Percentiles rank a stretch among this genome's conserved stretches.
These are phyloP conservation scores for Bergia puertoricense DNA, from an alignment of 92 coral and sea anemone species.

Conservation along the genomic window DNA sequence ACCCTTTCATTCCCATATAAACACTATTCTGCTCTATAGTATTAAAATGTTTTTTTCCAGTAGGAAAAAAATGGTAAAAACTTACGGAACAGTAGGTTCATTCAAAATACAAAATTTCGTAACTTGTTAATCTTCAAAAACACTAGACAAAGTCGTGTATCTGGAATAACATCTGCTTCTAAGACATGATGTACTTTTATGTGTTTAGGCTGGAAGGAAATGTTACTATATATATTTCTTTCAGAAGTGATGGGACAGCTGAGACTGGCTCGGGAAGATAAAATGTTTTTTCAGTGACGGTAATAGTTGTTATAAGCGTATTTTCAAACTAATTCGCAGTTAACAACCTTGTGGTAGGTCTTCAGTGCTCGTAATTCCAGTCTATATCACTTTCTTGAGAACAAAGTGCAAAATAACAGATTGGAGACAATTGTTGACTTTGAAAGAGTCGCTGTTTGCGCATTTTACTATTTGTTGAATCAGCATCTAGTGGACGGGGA, in stretches of 20 bases:
- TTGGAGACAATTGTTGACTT: neutral
- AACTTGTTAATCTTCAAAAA: neutral
- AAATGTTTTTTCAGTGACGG: too few relatives aligned
- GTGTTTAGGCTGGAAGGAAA: neutral
- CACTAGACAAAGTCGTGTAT: neutral
- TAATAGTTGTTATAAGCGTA: too few relatives aligned
- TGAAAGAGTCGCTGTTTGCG: neutral
- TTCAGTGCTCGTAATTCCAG: neutral
- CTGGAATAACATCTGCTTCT: too few relatives aligned
- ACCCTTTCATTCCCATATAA: neutral
- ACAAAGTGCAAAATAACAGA: neutral
- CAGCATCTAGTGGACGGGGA: neutral
- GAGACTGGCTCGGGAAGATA: too few relatives aligned
- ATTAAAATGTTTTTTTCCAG: neutral
- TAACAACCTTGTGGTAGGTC: neutral
- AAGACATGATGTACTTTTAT: neutral
- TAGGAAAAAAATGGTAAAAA: too few relatives aligned
- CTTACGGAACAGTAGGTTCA: neutral
- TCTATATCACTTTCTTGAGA: neutral
- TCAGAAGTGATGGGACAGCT: too few relatives aligned
- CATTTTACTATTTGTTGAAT: neutral
- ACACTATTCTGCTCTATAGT: neutral
- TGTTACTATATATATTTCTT: too few relatives aligned
- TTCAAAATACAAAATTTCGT: neutral
- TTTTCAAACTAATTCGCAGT: too few relatives aligned